Evolutionary conservation across 2,113 vertebrate genomes (phyloP).

Genomic region (Brachyistius frenatus): DNA sequence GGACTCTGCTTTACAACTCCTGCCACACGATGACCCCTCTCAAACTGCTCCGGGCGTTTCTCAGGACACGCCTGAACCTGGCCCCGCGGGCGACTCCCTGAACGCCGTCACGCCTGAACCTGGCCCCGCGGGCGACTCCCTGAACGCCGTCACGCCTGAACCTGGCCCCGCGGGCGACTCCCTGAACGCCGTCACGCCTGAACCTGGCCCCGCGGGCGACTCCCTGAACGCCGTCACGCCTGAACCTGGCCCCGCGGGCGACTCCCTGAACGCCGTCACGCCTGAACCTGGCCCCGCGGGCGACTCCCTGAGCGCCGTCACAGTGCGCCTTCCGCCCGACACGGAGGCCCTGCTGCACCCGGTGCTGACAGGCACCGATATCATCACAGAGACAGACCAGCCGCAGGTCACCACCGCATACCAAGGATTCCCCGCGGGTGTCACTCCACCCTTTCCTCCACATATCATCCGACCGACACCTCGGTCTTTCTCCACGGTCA

Average conservation of each 20-base stretch:
- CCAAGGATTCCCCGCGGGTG: conserved; percentile 15
- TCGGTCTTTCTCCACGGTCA: neutral
- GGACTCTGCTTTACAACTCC: neutral
- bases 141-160: neutral
- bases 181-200: conserved; percentile 7
- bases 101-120: conserved; percentile 1
- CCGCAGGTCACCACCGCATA: conserved; percentile 17
- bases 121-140: conserved; percentile 3
- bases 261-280: neutral
- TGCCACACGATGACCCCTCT: conserved; percentile 29
- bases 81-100: neutral
- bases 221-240: neutral
- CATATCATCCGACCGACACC: conserved; percentile 18
- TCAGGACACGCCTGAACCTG: conserved; percentile 7
- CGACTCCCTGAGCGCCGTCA: neutral
- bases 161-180: neutral
- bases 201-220: conserved; percentile 10
- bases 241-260: neutral
- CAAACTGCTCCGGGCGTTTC: neutral
- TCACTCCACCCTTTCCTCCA: conserved; percentile 31
- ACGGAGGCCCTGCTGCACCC: neutral
- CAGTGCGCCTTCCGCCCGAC: neutral
- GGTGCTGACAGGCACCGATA: neutral
- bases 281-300: conserved; percentile 17
- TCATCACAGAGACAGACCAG: neutral